Percentiles rank a stretch among this genome's conserved stretches.
These are phyloP conservation scores for Pangasius mekongensis DNA, from an alignment of 2,797 vertebrate genomes.

Conservation along the genomic window DNA sequence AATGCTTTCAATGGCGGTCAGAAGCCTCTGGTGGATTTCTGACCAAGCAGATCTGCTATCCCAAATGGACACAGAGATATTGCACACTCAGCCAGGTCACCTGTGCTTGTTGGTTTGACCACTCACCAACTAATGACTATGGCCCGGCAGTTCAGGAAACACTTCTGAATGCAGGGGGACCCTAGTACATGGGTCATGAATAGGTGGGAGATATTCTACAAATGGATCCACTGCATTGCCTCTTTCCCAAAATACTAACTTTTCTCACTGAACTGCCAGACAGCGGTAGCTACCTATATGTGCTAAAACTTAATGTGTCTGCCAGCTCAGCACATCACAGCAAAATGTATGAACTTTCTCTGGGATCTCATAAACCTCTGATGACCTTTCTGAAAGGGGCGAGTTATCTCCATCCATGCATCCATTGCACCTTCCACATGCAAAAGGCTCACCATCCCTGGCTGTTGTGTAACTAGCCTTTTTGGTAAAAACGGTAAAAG, in stretches of 20 bases:
- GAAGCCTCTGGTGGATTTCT: background rate
- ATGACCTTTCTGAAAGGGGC: background rate
- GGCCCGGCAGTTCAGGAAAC: background rate
- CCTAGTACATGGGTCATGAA: background rate
- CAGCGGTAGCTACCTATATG: background rate
- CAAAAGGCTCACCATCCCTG: background rate
- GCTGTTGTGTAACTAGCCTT: background rate
- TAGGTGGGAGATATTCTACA: background rate
- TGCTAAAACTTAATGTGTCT: background rate
- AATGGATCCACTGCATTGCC: background rate
- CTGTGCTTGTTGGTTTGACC: too few relatives aligned
- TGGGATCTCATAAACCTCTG: background rate
- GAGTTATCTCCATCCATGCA: background rate
- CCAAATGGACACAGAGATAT: background rate
- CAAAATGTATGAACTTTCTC: too few relatives aligned
- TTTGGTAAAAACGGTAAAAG: too few relatives aligned
- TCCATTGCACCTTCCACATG: background rate
- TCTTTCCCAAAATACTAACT: background rate
- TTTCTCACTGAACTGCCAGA: background rate
- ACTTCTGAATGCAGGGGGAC: too few relatives aligned
- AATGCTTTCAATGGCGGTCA: background rate
- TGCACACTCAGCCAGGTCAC: background rate
- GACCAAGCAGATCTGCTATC: background rate
- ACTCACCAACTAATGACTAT: background rate
- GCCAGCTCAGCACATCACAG: background rate